phyloP scores from a whole-genome alignment of 2,797 vertebrate species.

The Triplophysa bombifrons region DNA sequence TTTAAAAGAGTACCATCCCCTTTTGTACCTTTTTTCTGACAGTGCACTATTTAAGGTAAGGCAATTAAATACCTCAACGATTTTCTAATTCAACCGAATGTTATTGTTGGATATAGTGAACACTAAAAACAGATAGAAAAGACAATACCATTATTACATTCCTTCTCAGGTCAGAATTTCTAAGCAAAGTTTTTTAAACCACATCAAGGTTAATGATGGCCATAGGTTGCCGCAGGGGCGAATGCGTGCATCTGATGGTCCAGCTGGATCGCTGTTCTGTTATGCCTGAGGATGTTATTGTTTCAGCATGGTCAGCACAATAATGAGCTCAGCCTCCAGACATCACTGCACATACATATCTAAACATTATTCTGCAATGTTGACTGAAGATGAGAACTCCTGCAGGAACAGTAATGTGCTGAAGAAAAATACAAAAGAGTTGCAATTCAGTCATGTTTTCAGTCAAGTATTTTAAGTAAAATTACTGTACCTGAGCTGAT shows the following conservation, averaged over 20 bases:
- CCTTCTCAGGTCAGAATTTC: not conserved
- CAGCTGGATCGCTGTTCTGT: slow-evolving; percentile 6
- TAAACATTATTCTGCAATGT: not conserved
- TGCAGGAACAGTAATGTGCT: not conserved
- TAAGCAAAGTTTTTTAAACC: not conserved
- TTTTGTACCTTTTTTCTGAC: no score
- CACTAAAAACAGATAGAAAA: not conserved
- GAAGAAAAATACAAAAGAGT: slow-evolving; percentile 12
- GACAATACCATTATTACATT: not conserved
- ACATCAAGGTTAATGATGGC: not conserved
- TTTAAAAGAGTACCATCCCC: no score
- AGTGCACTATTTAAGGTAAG: no score
- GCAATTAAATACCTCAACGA: no score
- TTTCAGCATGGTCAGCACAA: slow-evolving; percentile 24
- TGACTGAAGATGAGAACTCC: slow-evolving; percentile 26
- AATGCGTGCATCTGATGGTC: not conserved
- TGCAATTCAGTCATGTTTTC: not conserved
- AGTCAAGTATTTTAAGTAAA: slow-evolving; percentile 4
- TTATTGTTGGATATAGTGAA: not conserved
- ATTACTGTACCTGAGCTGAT: not conserved
- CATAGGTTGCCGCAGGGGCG: not conserved
- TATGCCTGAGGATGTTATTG: slow-evolving; percentile 20
- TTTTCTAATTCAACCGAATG: not conserved
- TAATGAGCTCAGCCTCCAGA: slow-evolving; percentile 4
- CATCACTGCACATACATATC: not conserved